phyloP scores from a whole-genome alignment of 53 echinoderm and acorn worm species.

The Paelopatides confundens region DNA sequence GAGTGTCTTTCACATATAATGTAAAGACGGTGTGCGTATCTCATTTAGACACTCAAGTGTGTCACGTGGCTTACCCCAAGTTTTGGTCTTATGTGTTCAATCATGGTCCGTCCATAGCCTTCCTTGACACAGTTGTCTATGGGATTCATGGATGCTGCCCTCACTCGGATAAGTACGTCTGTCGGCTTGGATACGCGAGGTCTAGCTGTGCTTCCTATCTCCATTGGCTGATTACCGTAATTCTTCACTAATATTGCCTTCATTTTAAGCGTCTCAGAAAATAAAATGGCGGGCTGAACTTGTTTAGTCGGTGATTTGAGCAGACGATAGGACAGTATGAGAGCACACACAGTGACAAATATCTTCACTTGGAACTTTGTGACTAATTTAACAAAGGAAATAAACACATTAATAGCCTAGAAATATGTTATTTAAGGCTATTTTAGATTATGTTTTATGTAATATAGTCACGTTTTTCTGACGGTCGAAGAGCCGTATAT shows the following conservation, averaged over 20 bases:
- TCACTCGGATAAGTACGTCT: constrained; percentile 78
- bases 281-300: constrained; percentile 46
- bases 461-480: too few species aligned
- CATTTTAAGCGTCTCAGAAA: constrained; percentile 59
- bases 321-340: background rate
- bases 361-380: background rate
- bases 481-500: too few species aligned
- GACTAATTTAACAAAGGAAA: background rate
- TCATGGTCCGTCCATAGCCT: constrained; percentile 62
- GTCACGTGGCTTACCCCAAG: constrained; percentile 59
- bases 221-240: constrained; percentile 50
- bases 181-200: constrained; percentile 62
- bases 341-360: background rate
- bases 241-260: constrained; percentile 51
- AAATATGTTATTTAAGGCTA: too few species aligned
- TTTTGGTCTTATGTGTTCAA: constrained; percentile 56
- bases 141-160: constrained; percentile 85
- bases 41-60: too few species aligned
- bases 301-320: background rate
- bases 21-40: too few species aligned
- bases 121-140: constrained; percentile 69
- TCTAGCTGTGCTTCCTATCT: constrained; percentile 42
- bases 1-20: too few species aligned
- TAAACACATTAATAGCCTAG: background rate
- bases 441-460: too few species aligned